These are phyloP conservation scores for Bombus haemorrhoidalis DNA, from an alignment of 1,140 invertebrate species.

Conservation along the genomic window DNA sequence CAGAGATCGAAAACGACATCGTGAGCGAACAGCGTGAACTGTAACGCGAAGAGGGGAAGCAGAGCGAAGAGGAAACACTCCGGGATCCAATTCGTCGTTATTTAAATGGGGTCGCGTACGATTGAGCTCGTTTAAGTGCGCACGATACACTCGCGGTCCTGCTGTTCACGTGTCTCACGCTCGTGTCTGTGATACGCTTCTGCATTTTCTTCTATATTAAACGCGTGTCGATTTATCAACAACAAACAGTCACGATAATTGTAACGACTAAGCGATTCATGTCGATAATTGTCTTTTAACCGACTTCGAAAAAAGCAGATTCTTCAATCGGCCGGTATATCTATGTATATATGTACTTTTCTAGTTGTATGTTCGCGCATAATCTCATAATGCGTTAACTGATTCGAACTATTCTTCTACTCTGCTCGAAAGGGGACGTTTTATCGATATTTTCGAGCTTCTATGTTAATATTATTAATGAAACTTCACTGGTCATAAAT, in stretches of 20 bases:
- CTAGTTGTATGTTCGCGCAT: too few species aligned
- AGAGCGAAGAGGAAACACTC: conserved; percentile 38
- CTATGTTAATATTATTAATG: too few species aligned
- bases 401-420: too few species aligned
- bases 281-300: background rate
- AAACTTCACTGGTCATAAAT: too few species aligned
- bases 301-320: too few species aligned
- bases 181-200: background rate
- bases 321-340: too few species aligned
- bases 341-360: too few species aligned
- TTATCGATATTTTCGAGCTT: too few species aligned
- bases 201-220: background rate
- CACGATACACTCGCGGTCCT: conserved; percentile 36
- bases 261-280: accelerated
- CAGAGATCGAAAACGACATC: conserved; percentile 2
- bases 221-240: background rate
- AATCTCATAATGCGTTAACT: too few species aligned
- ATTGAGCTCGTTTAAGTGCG: conserved; percentile 53
- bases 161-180: conserved; percentile 34
- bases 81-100: conserved; percentile 50
- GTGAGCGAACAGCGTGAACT: conserved; percentile 9
- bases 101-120: conserved; percentile 52
- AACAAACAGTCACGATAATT: background rate
- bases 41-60: background rate
- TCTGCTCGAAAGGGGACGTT: too few species aligned